Conservation (phyloP, 2,888 invertebrate species). For the Pyrrhosoma nymphula region DNA sequence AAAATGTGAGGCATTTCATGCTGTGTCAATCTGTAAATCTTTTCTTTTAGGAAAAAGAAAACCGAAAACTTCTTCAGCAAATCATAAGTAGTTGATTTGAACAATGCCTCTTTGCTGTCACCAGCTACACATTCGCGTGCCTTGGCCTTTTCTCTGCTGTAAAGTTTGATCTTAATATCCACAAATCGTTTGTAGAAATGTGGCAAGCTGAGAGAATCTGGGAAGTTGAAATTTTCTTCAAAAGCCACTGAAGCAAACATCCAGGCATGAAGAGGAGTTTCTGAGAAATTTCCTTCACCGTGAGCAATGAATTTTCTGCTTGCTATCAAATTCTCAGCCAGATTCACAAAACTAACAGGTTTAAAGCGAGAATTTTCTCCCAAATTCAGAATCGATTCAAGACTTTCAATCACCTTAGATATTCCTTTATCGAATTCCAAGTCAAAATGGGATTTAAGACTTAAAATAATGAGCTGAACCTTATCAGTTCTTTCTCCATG, state of each 20-base stretch:
- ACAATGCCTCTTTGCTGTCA: neutral
- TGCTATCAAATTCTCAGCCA: neutral
- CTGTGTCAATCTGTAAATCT: neutral
- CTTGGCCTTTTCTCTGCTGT: neutral
- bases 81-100: neutral
- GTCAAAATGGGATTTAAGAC: neutral
- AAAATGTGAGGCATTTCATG: neutral
- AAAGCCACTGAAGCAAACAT: neutral
- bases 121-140: neutral
- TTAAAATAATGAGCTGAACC: neutral
- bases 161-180: neutral
- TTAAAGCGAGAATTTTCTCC: neutral
- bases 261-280: neutral
- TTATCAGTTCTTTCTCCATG: neutral
- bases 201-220: neutral
- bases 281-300: neutral
- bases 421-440: neutral
- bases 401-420: neutral
- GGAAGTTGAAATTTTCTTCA: neutral
- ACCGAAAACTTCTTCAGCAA: neutral
- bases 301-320: neutral
- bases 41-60: neutral
- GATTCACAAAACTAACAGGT: neutral
- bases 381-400: neutral
- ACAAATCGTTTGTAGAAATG: neutral